Evolutionary conservation across 1,140 invertebrate genomes (phyloP), one percentile per base, ranked within the genome.

Genomic region (Drosophila burlai): DNA sequence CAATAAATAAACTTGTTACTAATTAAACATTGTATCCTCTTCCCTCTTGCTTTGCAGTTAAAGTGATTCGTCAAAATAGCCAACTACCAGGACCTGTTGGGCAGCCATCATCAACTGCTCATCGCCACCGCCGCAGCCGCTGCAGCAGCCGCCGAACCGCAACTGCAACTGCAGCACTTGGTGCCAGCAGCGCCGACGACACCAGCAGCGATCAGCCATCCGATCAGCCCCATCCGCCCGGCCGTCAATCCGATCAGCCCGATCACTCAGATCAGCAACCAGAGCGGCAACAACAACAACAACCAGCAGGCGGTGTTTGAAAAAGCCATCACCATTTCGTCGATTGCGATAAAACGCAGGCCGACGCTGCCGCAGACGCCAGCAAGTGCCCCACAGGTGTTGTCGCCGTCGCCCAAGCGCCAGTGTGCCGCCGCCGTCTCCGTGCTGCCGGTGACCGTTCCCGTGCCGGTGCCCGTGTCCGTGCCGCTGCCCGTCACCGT

Each of bases 301-400:
- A 80, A 91, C 91, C 91, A 92, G 83, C 76, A 78, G 83, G 67
- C 75, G 80, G 91, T 92, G 86, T 92, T 83, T 62, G 89, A 91
- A 93, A 93, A 92, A 93, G 87, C 92, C 90, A 93, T 93, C 92
- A 93, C 92, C 92, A 93, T 93, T 93, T 93, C 92, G 92, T 93
- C 92, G 89, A 93, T 93, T 91, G 92, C 92, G 92, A 93, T 93
- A 89, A 93, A 93, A 93, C 92, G 92, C 84, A 93, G 92, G 92
- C 92, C 92, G 89, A 92, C 92, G 92, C 92, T 93, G 92, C 92
- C 92, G 92, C 92, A 93, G 90, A 93, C 92, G 92, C 91, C 92
- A 93, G 92, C 92, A 92, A 93, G 92, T 92, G 92, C 92, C 92
- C 92, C 92, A 89, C 92, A 93, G 92, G 92, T 93, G 81, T 93